phyloP scores from a whole-genome alignment of 1,140 invertebrate species.

The Zaprionus taronus region DNA sequence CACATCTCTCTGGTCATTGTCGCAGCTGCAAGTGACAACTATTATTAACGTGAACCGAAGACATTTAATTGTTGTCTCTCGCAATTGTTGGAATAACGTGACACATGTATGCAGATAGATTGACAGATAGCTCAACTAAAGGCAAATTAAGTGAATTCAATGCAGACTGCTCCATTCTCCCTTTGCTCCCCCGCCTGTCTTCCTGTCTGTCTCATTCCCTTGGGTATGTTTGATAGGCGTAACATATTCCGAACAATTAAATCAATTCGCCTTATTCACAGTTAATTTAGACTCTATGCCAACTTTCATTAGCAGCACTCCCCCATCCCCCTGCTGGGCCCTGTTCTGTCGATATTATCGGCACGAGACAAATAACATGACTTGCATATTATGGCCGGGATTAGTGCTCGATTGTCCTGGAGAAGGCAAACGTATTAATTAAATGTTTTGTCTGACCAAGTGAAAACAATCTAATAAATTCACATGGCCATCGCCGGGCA shows the following conservation, averaged over 20 bases:
- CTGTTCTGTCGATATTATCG: background rate
- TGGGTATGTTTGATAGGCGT: background rate
- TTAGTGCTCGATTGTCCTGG: conserved; percentile 46
- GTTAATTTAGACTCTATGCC: background rate
- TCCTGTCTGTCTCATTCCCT: background rate
- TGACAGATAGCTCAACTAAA: background rate
- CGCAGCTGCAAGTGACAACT: conserved; percentile 72
- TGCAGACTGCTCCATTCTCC: background rate
- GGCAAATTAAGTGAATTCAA: background rate
- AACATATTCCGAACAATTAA: background rate
- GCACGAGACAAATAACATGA: conserved; percentile 65
- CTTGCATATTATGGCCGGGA: conserved; percentile 40
- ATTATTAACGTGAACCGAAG: conserved; percentile 58
- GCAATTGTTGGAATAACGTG: background rate
- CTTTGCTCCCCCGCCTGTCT: background rate
- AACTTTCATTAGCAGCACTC: background rate
- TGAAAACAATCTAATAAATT: conserved; percentile 52
- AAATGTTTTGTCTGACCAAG: conserved; percentile 32
- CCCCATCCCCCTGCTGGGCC: background rate
- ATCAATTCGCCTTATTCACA: background rate
- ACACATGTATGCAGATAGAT: background rate
- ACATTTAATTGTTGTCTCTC: conserved; percentile 53
- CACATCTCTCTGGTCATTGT: conserved; percentile 29
- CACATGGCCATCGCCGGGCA: conserved; percentile 4
- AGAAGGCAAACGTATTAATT: conserved; percentile 32